Percentiles rank a stretch among this genome's conserved stretches.
Evolutionary conservation across 2,888 invertebrate species (phyloP).

Genomic region (Cheilosia soror): DNA sequence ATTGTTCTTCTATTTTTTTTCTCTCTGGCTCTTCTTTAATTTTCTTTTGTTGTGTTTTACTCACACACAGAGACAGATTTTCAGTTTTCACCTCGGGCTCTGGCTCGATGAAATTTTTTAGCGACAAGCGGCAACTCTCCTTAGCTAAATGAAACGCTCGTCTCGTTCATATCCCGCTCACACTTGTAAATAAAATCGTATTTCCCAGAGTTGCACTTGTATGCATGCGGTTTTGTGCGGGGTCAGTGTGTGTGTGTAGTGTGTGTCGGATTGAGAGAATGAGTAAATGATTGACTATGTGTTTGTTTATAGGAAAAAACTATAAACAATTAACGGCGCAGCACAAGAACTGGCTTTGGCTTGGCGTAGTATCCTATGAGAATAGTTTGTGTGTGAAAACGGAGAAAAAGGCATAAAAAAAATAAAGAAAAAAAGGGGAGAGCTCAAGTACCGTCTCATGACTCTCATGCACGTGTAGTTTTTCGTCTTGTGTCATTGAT

Average conservation of each 20-base stretch:
- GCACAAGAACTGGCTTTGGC: conserved; percentile 9
- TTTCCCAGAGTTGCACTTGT: neutral
- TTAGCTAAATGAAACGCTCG: neutral
- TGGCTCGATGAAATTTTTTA: neutral
- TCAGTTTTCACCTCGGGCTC: conserved; percentile 19
- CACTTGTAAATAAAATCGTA: conserved; percentile 18
- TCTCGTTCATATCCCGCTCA: conserved; percentile 17
- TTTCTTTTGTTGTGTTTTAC: too few relatives aligned
- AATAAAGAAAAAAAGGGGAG: neutral
- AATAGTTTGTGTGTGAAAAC: conserved; percentile 18
- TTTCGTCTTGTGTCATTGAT: conserved; percentile 1
- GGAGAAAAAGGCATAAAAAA: neutral
- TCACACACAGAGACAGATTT: neutral
- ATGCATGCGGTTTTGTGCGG: neutral
- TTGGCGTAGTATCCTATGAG: neutral
- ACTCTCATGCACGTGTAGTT: conserved; percentile 47
- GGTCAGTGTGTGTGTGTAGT: neutral
- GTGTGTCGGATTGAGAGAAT: neutral
- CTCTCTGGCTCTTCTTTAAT: too few relatives aligned
- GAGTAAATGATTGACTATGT: conserved; percentile 18
- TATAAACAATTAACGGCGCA: conserved; percentile 46
- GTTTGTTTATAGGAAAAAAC: conserved; percentile 37
- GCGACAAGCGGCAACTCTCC: neutral
- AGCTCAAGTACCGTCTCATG: conserved; percentile 26
- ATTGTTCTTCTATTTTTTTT: too few relatives aligned